Evolutionary conservation across 1,140 invertebrate species (phyloP), one percentile per base, ranked within the genome.

Genomic region (Geopemphigus sp.): DNA sequence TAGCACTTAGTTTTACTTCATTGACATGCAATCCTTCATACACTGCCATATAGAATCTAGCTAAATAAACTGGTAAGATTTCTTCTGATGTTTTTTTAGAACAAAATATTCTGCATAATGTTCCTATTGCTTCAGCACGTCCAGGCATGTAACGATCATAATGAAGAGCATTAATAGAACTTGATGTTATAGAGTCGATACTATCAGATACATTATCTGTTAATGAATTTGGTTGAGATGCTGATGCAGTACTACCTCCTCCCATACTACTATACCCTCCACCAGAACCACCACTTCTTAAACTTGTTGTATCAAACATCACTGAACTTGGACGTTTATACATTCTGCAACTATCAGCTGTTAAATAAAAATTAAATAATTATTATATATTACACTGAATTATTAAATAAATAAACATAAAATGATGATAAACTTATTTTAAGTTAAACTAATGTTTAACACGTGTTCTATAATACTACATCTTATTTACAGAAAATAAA

Each of bases 41-140:
- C 82, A 99, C 86, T 14, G 95, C 93, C 83, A 96, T 90, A 86
- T 98, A 98, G 86, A 98, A 98, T 81, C 97, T 88, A 0, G 97
- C 94, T 82, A 98, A 88, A 87, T 99, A 99, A 4, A 96, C 92
- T 5, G 96, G 94, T 22, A 97, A 87, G 81, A 99, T 96, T 84
- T 95, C 92, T 87, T 99, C 98, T 50, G 94, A 94, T 19, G 95
- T 96, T 86, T 96, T 96, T 85, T 98, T 98, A 0, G 96, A 92
- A 86, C 96, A 98, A 84, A 99, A 94, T 83, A 99, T 96, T 83
- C 96, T 89, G 86, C 96, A 98, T 8, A 99, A 86, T 10, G 96
- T 92, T 1, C 96, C 97, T 82, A 98, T 89, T 5, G 98, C 97
- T 87, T 98, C 96, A 0, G 98, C 97, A 83, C 94, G 88, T 4